phyloP scores from a whole-genome alignment of 2,888 invertebrate species.

The Sphinx pinastri region DNA sequence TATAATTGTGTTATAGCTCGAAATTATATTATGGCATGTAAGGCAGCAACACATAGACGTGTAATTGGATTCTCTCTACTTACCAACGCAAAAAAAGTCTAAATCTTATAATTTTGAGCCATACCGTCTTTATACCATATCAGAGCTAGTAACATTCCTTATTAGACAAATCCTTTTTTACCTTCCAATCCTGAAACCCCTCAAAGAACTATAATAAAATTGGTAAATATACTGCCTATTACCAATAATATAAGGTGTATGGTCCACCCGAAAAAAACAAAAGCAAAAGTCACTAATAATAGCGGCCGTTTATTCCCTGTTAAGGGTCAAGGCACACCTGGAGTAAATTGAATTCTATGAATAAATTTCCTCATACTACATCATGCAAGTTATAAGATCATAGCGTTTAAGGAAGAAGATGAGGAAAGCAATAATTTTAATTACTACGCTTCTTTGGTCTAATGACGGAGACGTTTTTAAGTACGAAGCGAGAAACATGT shows the following conservation, averaged over 20 bases:
- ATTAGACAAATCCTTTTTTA: neutral
- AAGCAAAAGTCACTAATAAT: conserved; percentile 68
- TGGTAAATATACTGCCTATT: neutral
- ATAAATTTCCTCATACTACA: conserved; percentile 66
- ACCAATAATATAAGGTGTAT: neutral
- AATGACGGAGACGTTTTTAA: too few species aligned
- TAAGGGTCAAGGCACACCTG: conserved; percentile 79
- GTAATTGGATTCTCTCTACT: too few species aligned
- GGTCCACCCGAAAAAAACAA: conserved; percentile 51
- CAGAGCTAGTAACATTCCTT: too few species aligned
- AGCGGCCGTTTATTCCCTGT: conserved; percentile 73
- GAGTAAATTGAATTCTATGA: conserved; percentile 79
- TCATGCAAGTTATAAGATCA: conserved; percentile 41
- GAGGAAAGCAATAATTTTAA: neutral
- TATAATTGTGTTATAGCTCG: neutral
- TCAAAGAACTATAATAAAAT: neutral
- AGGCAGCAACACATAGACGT: too few species aligned
- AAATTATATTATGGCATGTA: too few species aligned
- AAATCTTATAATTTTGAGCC: too few species aligned
- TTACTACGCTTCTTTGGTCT: too few species aligned
- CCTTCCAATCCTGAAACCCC: neutral
- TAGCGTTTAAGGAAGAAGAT: conserved; percentile 33
- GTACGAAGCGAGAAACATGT: too few species aligned
- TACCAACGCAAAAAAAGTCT: too few species aligned
- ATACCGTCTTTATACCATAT: too few species aligned